Percentiles rank a stretch among this genome's conserved stretches.
phyloP scores from a whole-genome alignment of 2,113 vertebrate genomes.

The Mustela nigripes region DNA sequence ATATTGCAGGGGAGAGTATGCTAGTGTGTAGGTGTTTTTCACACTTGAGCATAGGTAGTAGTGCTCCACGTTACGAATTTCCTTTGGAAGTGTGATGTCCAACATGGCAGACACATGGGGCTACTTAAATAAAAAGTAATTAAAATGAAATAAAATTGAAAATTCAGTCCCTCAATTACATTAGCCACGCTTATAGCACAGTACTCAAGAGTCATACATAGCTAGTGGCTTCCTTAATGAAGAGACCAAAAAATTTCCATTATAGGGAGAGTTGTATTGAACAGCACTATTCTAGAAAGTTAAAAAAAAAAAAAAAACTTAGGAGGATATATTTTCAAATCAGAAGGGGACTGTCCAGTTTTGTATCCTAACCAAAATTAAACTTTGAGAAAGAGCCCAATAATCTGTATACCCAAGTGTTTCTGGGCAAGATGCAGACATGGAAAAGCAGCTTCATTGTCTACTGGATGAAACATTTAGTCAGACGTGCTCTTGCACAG shows the following conservation, averaged over 20 bases:
- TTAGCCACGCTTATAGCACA: not conserved
- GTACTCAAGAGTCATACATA: not conserved
- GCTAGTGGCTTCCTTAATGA: not conserved
- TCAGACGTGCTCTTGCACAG: conserved; percentile 38
- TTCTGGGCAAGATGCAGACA: conserved; percentile 30
- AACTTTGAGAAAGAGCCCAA: not conserved
- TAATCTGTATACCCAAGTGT: not conserved
- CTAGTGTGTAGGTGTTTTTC: not conserved
- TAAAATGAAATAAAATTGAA: not conserved
- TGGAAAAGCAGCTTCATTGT: conserved; percentile 68
- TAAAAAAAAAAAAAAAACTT: not conserved
- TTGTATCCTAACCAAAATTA: conserved; percentile 46
- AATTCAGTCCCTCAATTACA: not conserved
- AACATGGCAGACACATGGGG: not conserved
- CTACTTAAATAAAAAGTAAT: conserved; percentile 26
- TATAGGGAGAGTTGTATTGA: not conserved
- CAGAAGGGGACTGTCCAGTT: not conserved
- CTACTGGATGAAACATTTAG: conserved; percentile 54
- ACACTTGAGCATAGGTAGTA: not conserved
- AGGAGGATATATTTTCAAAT: not conserved
- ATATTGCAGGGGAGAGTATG: not conserved
- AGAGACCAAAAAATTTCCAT: not conserved
- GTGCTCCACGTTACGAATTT: not conserved
- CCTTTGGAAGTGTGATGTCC: not conserved
- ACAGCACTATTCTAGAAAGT: not conserved